Base-by-base conservation (phyloP, 92 coral and sea anemone genomes). In the Parazoanthus atlanticus region DNA sequence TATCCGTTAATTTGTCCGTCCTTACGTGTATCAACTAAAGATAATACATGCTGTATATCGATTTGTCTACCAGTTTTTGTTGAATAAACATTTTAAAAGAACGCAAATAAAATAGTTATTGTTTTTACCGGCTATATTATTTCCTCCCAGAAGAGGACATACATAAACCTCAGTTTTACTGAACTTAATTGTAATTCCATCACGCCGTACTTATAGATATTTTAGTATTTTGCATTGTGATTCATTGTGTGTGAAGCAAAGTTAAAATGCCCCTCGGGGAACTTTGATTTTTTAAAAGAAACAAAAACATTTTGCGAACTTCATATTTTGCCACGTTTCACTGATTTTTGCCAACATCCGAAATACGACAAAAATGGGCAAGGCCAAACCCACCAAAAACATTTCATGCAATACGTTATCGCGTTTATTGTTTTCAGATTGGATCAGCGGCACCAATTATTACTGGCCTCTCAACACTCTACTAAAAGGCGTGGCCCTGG, bases 391-490 rank as follows among this genome's bases (percentile, higher is more conserved):
- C 77, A 13, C 3, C 19, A 15, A 12, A 52, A 31, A 73, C 10
- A 33, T 33, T 74, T 36, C 0, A 19, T 75, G 9, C 3, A 16
- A 6, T 6, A 75, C 43, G 16, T 17, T 74, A 1, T 75, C 8
- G 79, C 31, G 49, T 36, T 36, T 25, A 19, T 21, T 36, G 11
- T 84, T 82, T 76, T 40, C 78, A 97, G 99, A 95, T 82, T 97
- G 99, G 99, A 94, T 95, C 75, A 94, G 99, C 89, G 92, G 92
- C 40, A 90, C 99, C 0, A 92, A 93, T 76, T 82, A 88, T 85
- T 97, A 95, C 91, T 97, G 99, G 99, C 99, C 99, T 7, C 86
- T 95, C 52, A 75, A 94, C 81, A 61, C 38, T 15, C 70, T 95
- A 43, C 92, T 91, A 13, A 77, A 94, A 36, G 94, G 93, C 19